Evolutionary conservation across 2,797 vertebrate genomes (phyloP), one percentile per base, ranked within the genome.

Genomic region (Enteromius unitaeniatus): DNA sequence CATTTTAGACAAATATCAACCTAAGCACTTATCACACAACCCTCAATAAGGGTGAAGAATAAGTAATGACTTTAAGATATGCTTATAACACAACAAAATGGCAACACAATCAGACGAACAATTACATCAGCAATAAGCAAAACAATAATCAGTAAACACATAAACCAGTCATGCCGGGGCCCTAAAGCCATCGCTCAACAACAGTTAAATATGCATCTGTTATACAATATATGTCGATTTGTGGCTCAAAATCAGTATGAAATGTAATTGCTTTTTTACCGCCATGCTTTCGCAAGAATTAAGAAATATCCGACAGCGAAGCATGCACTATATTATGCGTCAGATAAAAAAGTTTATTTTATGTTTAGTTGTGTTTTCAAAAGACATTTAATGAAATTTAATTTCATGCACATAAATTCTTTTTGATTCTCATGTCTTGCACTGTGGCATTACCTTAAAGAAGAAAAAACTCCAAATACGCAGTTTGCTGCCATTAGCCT

Each of bases 401-500:
- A 77, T 81, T 84, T 62, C 6, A 76, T 65, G 45, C 58, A 67
- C 60, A 78, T 37, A 21, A 78, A 78, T 84, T 72, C 42, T 58
- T 65, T 77, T 81, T 67, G 73, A 87, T 84, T 68, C 51, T 64
- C 40, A 11, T 74, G 21, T 68, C 40, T 78, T 78, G 28, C 15
- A 21, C 23, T 40, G 81, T 42, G 60, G 78, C 82, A 68, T 79
- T 58, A 74, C 76, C 49, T 49, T 21, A 70, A 78, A 84, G 37
- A 93, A 91, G 90, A 91, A 77, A 37, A 91, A 88, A 86, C 81
- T 90, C 89, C 87, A 93, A 92, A 93, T 93, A 92, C 93, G 91
- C 92, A 91, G 90, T 87, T 91, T 91, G 91, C 90, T 91, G 91
- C 92, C 92, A 93, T 95, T 94, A 95, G 93, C 92, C 90, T 91